Percentiles rank a stretch among this genome's conserved stretches.
phyloP scores from a whole-genome alignment of 2,797 vertebrate species.

The Picus viridis region DNA sequence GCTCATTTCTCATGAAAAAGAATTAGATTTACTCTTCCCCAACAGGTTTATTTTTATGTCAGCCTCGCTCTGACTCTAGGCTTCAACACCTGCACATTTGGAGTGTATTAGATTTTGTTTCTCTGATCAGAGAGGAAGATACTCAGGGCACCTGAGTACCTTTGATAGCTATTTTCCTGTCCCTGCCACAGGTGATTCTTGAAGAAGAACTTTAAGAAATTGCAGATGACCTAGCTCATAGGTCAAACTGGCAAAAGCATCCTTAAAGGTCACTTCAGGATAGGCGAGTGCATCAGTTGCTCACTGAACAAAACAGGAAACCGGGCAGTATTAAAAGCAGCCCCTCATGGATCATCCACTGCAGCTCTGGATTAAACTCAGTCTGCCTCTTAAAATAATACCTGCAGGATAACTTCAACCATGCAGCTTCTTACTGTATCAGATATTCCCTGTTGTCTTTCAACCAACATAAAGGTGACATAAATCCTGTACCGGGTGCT shows the following conservation, averaged over 20 bases:
- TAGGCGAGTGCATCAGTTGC: neutral
- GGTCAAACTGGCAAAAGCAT: neutral
- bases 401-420: neutral
- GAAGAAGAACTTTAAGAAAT: neutral
- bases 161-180: neutral
- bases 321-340: neutral
- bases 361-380: neutral
- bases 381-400: neutral
- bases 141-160: neutral
- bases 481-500: neutral
- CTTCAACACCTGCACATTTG: neutral
- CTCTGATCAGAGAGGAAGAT: neutral
- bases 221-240: neutral
- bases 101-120: neutral
- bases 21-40: neutral
- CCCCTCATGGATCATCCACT: neutral
- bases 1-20: accelerated
- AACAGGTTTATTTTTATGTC: neutral
- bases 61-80: neutral
- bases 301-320: neutral
- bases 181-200: neutral
- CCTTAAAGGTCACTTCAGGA: neutral
- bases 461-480: neutral
- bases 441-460: neutral
- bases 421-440: neutral